Evolutionary conservation across 2,113 vertebrate genomes (phyloP), one percentile per base, ranked within the genome.

Genomic region (Malurus elegans): DNA sequence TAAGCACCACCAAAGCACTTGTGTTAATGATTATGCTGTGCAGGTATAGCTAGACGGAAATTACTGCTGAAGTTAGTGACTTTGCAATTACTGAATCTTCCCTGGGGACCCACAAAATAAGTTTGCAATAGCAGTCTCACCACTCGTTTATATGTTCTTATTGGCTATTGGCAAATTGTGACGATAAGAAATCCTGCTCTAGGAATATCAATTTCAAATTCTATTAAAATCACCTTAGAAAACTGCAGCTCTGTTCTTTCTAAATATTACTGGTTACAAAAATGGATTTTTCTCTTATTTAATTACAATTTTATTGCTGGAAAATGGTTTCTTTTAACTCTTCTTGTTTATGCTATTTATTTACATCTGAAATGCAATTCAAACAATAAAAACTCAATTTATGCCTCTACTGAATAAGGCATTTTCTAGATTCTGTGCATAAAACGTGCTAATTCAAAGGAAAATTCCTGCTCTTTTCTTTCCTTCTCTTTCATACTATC

Each of bases 81-180:
- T 95, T 75, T 73, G 54, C 92, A 96, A 83, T 94, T 95, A 94
- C 75, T 81, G 60, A 92, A 67, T 57, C 71, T 94, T 81, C 92
- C 93, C 93, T 74, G 64, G 51, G 75, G 92, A 94, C 3, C 6
- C 44, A 71, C 19, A 76, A 87, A 80, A 84, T 83, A 93, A 80
- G 64, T 56, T 69, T 92, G 75, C 54, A 96, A 47, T 56, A 83
- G 40, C 67, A 90, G 44, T 20, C 51, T 94, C 40, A 66, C 74
- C 28, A 60, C 42, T 26, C 21, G 1, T 6, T 0, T 79, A 44
- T 78, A 47, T 80, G 51, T 86, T 92, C 90, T 88, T 88, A 76
- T 18, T 88, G 87, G 74, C 78, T 94, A 61, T 47, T 83, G 75
- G 93, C 75, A 96, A 92, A 90, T 31, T 51, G 29, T 71, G 56